Evolutionary conservation across 2,797 vertebrate species (phyloP).

Genomic region (Fringilla coelebs): DNA sequence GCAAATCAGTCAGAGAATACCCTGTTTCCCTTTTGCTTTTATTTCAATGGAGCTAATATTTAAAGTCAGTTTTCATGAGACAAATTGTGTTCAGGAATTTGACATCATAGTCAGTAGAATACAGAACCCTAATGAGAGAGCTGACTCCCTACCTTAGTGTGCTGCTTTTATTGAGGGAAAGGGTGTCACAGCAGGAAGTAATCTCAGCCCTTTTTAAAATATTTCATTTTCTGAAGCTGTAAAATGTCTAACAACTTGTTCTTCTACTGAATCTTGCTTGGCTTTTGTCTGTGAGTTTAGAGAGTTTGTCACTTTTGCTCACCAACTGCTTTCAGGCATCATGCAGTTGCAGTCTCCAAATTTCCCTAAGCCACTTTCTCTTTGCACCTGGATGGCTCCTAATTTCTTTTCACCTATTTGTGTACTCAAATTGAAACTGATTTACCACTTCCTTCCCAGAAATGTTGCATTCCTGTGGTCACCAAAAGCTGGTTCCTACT

Average conservation of each 20-base stretch:
- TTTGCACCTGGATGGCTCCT: not conserved
- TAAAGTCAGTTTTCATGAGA: not conserved
- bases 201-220: not conserved
- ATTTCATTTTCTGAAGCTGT: not conserved
- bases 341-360: not conserved
- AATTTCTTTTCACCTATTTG: not conserved
- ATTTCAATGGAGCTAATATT: not conserved
- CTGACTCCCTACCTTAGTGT: not conserved
- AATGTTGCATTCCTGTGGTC: not conserved
- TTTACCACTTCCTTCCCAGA: not conserved
- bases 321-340: not conserved
- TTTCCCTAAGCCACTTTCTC: not conserved
- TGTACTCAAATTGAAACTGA: not conserved
- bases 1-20: not conserved
- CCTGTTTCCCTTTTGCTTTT: not conserved
- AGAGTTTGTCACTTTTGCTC: not conserved
- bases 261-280: not conserved
- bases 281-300: not conserved
- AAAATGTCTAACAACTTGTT: not conserved
- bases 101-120: not conserved
- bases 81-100: not conserved
- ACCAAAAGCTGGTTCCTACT: not conserved
- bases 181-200: not conserved
- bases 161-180: not conserved
- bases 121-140: not conserved